phyloP scores from a whole-genome alignment of 2,888 invertebrate species.

The Drosophila anceps region DNA sequence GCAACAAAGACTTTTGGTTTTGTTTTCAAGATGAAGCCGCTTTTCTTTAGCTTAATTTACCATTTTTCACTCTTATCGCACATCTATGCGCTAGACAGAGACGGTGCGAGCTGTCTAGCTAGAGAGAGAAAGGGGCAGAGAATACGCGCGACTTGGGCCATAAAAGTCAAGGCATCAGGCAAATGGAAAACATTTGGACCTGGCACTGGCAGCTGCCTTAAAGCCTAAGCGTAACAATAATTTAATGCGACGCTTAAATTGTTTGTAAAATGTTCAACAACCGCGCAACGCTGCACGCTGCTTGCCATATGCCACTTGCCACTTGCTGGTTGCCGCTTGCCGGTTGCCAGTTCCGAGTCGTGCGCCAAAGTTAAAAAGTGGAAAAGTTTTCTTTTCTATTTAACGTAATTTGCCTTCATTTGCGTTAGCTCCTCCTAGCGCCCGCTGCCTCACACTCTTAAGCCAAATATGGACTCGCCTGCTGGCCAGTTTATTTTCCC shows the following conservation, averaged over 20 bases:
- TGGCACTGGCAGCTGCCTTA: slow-evolving; percentile 63
- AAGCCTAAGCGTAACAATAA: slow-evolving; percentile 79
- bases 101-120: neutral
- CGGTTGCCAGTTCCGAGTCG: slow-evolving; percentile 49
- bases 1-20: slow-evolving; percentile 57
- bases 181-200: slow-evolving; percentile 62
- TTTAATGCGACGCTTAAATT: slow-evolving; percentile 82
- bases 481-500: slow-evolving; percentile 57
- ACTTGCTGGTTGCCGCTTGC: slow-evolving; percentile 29
- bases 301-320: slow-evolving; percentile 24
- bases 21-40: slow-evolving; percentile 56
- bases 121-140: neutral
- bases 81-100: slow-evolving; percentile 31
- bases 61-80: slow-evolving; percentile 81
- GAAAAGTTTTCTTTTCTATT: slow-evolving; percentile 82
- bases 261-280: slow-evolving; percentile 78
- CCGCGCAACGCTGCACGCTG: slow-evolving; percentile 57
- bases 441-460: neutral
- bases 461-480: slow-evolving; percentile 20
- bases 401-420: slow-evolving; percentile 82
- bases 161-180: slow-evolving; percentile 70
- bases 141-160: slow-evolving; percentile 46
- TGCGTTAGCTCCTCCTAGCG: slow-evolving; percentile 39
- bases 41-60: slow-evolving; percentile 77
- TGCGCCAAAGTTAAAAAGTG: slow-evolving; percentile 79